A percentile compares a stretch with the other conserved stretches of the same genome.
Evolutionary conservation across 1,140 invertebrate species (phyloP).

Genomic region (Tribolium castaneum): DNA sequence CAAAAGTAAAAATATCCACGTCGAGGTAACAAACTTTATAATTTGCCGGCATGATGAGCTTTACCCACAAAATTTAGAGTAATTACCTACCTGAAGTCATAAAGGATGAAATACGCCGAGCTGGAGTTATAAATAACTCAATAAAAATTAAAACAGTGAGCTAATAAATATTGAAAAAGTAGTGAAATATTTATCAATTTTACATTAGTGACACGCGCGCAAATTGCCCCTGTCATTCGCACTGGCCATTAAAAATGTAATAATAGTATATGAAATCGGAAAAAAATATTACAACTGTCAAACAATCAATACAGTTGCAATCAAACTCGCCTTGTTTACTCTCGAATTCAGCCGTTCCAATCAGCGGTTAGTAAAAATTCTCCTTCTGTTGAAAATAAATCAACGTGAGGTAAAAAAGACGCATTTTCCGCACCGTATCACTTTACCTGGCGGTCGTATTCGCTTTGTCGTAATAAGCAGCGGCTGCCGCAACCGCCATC

Average conservation of each 20-base stretch:
- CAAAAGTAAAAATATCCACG: neutral
- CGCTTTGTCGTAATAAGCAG: slow-evolving; percentile 5
- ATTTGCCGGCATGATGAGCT: neutral
- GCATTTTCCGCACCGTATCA: neutral
- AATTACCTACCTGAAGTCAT: neutral
- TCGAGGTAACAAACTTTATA: neutral
- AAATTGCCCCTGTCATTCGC: no score
- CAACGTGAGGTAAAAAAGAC: neutral
- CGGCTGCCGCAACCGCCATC: slow-evolving; percentile 4
- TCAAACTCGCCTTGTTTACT: neutral
- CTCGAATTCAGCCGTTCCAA: neutral
- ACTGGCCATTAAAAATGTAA: no score
- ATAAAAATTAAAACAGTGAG: no score
- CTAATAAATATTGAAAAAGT: no score
- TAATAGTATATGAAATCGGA: no score
- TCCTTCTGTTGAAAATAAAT: neutral
- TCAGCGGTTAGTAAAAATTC: neutral
- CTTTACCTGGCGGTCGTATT: neutral
- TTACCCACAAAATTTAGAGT: neutral
- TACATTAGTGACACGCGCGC: no score
- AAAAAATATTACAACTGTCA: no score
- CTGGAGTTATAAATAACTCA: no score
- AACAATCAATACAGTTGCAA: neutral
- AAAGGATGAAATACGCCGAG: no score
- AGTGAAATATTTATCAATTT: no score